Percentiles rank a stretch among this genome's conserved stretches.
These are phyloP conservation scores for Andrena marginata DNA, from an alignment of 2,888 invertebrate species.

Conservation along the genomic window DNA sequence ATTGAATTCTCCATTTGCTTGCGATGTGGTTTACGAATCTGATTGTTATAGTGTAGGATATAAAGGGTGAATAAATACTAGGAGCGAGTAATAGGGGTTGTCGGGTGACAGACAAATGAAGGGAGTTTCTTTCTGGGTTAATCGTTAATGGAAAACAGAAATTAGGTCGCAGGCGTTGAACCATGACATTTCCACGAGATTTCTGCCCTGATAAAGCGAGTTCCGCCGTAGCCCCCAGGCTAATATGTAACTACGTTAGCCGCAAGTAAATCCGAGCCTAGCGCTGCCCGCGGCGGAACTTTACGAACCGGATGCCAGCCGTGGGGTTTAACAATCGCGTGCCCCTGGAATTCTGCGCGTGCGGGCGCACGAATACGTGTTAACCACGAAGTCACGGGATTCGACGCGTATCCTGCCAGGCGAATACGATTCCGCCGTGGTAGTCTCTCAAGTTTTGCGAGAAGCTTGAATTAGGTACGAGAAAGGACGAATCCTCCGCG, in stretches of 20 bases:
- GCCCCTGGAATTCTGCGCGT: slow-evolving; percentile 62
- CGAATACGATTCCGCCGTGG: slow-evolving; percentile 50
- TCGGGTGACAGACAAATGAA: neutral
- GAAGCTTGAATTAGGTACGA: slow-evolving; percentile 38
- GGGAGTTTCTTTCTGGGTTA: neutral
- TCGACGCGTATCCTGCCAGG: slow-evolving; percentile 63
- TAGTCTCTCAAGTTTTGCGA: slow-evolving; percentile 40
- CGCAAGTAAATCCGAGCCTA: slow-evolving; percentile 66
- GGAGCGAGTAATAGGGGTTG: slow-evolving; percentile 4
- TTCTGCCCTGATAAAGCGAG: slow-evolving; percentile 59
- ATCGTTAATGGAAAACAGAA: slow-evolving; percentile 35
- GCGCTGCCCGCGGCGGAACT: slow-evolving; percentile 65
- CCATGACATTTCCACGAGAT: slow-evolving; percentile 62
- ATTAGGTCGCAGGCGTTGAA: slow-evolving; percentile 32
- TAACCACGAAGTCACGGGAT: slow-evolving; percentile 63
- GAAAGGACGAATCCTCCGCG: neutral
- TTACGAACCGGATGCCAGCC: slow-evolving; percentile 70
- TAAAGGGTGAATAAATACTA: no score
- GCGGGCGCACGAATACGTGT: slow-evolving; percentile 50
- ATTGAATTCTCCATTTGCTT: no score
- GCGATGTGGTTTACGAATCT: no score
- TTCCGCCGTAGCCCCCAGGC: slow-evolving; percentile 49
- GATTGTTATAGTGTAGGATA: no score
- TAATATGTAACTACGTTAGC: slow-evolving; percentile 57
- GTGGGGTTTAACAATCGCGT: slow-evolving; percentile 69